Percentiles rank a stretch among this genome's conserved stretches.
These are phyloP conservation scores for Lasioglossum villosulum DNA, from an alignment of 2,888 invertebrate species.

Conservation along the genomic window DNA sequence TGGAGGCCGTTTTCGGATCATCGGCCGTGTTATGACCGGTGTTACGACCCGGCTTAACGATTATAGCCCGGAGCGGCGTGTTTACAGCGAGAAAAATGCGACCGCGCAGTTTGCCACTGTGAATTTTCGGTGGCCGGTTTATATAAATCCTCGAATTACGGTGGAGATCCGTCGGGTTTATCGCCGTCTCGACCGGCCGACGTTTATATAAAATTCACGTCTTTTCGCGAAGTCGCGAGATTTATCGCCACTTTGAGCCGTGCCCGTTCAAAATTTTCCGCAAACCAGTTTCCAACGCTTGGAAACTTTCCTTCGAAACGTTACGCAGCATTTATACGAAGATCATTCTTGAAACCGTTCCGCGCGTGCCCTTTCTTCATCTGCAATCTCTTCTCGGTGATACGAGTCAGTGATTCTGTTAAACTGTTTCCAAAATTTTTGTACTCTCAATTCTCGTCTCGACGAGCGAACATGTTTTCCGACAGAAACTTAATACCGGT, in stretches of 20 bases:
- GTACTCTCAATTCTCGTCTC: not conserved
- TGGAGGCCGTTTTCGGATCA: constrained; percentile 29
- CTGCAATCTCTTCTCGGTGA: not conserved
- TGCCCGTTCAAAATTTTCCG: constrained; percentile 20
- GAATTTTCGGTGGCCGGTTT: constrained; percentile 18
- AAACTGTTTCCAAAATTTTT: not conserved
- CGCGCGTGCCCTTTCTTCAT: not conserved
- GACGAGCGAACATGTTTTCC: not conserved
- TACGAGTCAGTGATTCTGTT: not conserved
- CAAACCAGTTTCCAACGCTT: constrained; percentile 11
- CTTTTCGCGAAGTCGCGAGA: not conserved
- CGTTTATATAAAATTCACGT: constrained; percentile 19
- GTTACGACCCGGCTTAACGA: constrained; percentile 12
- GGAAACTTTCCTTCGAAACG: constrained; percentile 24
- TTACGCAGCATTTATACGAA: not conserved
- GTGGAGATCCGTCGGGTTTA: not conserved
- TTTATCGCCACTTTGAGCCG: constrained; percentile 24
- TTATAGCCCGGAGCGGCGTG: not conserved
- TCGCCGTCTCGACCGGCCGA: not conserved
- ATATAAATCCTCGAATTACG: not conserved
- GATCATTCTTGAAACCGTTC: not conserved
- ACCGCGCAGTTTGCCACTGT: not conserved
- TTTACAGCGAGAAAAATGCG: not conserved
- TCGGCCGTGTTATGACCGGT: constrained; percentile 13
- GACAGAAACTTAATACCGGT: too few species aligned